A percentile compares a stretch with the other conserved stretches of the same genome.
These are phyloP conservation scores for Athalia cordata DNA, from an alignment of 2,888 invertebrate genomes.

Conservation along the genomic window DNA sequence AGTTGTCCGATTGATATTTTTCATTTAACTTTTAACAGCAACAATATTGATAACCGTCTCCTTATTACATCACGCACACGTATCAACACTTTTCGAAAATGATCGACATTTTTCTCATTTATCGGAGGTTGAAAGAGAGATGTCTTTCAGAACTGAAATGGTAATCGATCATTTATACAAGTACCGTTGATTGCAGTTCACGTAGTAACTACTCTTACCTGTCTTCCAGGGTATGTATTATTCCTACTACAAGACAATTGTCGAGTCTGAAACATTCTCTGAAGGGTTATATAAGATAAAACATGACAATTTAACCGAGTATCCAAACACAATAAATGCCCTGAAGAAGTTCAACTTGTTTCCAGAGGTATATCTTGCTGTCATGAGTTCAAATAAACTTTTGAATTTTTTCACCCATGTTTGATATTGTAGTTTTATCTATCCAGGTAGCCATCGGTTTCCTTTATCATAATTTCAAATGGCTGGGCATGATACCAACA, in stretches of 20 bases:
- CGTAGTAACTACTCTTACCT: conserved; percentile 15
- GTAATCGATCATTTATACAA: conserved; percentile 71
- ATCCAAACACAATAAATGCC: conserved; percentile 87
- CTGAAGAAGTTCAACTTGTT: conserved; percentile 88
- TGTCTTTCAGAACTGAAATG: conserved; percentile 91
- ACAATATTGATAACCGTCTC: conserved; percentile 72
- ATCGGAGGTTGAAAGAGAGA: conserved; percentile 88
- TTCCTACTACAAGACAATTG: conserved; percentile 89
- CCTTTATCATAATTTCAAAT: conserved; percentile 75
- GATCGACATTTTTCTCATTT: conserved; percentile 89
- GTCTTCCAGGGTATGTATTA: conserved; percentile 85
- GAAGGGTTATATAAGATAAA: conserved; percentile 80
- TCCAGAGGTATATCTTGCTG: conserved; percentile 80
- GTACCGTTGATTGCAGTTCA: conserved; percentile 27
- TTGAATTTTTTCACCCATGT: not conserved
- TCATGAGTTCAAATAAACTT: not conserved
- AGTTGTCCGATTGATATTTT: conserved; percentile 7
- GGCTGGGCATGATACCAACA: conserved; percentile 60
- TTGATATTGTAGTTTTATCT: conserved; percentile 35
- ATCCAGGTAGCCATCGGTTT: conserved; percentile 73
- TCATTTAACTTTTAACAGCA: conserved; percentile 73
- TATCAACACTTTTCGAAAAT: conserved; percentile 86
- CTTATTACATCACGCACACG: conserved; percentile 80
- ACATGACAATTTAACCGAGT: conserved; percentile 87
- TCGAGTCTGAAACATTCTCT: conserved; percentile 79